Conservation (phyloP, 2,797 vertebrate genomes). For the Pampus argenteus region DNA sequence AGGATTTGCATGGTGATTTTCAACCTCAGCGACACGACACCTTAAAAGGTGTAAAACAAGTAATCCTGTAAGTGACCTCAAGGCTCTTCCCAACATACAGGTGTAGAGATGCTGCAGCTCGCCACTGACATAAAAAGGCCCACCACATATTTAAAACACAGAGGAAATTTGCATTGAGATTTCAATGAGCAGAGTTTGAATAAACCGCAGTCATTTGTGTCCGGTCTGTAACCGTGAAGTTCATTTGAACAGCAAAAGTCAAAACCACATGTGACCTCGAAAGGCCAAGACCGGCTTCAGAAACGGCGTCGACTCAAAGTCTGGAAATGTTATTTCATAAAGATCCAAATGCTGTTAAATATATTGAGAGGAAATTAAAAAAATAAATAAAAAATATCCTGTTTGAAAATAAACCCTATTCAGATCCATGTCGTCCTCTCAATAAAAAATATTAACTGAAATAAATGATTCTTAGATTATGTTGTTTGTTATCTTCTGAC, state of each 20-base stretch:
- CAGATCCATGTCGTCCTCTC: no score
- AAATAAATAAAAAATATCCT: background rate
- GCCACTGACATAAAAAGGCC: constrained; percentile 39
- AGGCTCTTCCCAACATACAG: constrained; percentile 16
- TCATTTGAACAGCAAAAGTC: constrained; percentile 79
- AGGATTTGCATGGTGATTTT: constrained; percentile 77
- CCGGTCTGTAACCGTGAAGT: constrained; percentile 80
- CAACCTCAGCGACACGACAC: constrained; percentile 53
- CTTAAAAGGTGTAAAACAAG: constrained; percentile 66
- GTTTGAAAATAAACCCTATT: background rate
- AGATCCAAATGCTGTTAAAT: background rate
- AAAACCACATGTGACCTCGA: constrained; percentile 67
- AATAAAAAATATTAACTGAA: background rate
- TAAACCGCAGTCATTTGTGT: constrained; percentile 83
- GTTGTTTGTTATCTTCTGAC: background rate
- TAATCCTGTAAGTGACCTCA: constrained; percentile 56
- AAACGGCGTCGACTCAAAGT: no score
- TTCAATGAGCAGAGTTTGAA: constrained; percentile 83
- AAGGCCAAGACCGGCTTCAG: constrained; percentile 6
- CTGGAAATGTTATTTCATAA: no score
- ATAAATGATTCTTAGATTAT: background rate
- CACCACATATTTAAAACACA: constrained; percentile 77
- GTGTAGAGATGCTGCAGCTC: constrained; percentile 34
- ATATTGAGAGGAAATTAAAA: background rate
- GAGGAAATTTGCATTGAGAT: constrained; percentile 82